Percentiles rank a stretch among this genome's conserved stretches.
phyloP scores from a whole-genome alignment of 2,113 vertebrate species.

The Monopterus albus region DNA sequence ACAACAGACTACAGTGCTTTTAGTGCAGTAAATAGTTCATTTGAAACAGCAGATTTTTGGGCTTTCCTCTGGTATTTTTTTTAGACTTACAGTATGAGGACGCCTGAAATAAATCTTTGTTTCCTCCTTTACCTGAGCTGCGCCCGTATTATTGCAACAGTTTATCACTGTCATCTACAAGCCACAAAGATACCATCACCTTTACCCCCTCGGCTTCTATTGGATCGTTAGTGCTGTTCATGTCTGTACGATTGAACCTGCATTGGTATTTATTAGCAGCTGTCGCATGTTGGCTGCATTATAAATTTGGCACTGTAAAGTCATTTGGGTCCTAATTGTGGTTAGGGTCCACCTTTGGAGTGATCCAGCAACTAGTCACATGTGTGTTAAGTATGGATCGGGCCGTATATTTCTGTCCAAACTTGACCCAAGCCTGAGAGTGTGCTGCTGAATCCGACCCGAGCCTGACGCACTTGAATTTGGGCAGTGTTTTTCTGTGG shows the following conservation, averaged over 20 bases:
- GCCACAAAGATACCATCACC: constrained; percentile 18
- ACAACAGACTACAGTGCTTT: constrained; percentile 5
- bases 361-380: constrained; percentile 63
- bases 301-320: constrained; percentile 72
- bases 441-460: too few relatives aligned
- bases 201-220: constrained; percentile 27
- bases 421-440: too few relatives aligned
- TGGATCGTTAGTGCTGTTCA: constrained; percentile 43
- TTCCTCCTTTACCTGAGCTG: constrained; percentile 20
- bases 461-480: too few relatives aligned
- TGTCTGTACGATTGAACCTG: constrained; percentile 32
- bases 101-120: constrained; percentile 17
- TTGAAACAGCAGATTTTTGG: constrained; percentile 13
- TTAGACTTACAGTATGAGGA: not conserved
- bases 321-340: constrained; percentile 71
- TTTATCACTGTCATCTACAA: constrained; percentile 63
- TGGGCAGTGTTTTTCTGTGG: too few relatives aligned
- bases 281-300: constrained; percentile 68
- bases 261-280: constrained; percentile 66
- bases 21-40: not conserved
- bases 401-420: too few relatives aligned
- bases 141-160: constrained; percentile 32
- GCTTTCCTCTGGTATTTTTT: constrained; percentile 10
- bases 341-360: constrained; percentile 28
- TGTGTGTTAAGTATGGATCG: constrained; percentile 39